These are phyloP conservation scores for Lerema accius DNA, from an alignment of 1,140 invertebrate genomes.

Conservation along the genomic window DNA sequence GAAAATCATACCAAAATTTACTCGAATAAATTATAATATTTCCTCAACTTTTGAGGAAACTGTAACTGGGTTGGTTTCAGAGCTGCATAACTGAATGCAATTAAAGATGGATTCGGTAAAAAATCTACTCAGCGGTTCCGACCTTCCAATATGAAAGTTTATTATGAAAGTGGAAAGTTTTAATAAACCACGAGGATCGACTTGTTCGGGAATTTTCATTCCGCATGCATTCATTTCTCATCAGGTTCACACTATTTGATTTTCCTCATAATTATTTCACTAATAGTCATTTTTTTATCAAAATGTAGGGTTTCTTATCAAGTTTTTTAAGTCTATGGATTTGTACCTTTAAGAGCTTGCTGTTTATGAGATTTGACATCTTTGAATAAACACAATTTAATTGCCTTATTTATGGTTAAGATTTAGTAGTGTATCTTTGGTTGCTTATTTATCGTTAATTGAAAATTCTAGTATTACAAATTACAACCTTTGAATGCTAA, in stretches of 20 bases:
- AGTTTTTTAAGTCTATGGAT: too few relatives aligned
- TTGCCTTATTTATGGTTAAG: too few relatives aligned
- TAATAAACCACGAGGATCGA: conserved; percentile 57
- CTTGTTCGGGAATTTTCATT: conserved; percentile 19
- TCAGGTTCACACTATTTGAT: conserved; percentile 35
- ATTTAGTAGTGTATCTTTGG: too few relatives aligned
- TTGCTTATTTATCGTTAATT: too few relatives aligned
- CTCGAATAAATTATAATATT: conserved; percentile 17
- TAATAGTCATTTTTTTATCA: too few relatives aligned
- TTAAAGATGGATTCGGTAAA: conserved; percentile 49
- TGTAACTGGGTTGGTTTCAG: conserved; percentile 38
- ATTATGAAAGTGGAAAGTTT: conserved; percentile 60
- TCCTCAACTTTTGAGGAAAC: conserved; percentile 21
- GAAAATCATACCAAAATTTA: conserved; percentile 8
- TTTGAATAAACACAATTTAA: too few relatives aligned
- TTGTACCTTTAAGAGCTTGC: too few relatives aligned
- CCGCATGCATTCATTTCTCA: background rate
- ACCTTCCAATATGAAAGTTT: conserved; percentile 63
- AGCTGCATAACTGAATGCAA: conserved; percentile 52
- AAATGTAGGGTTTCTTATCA: too few relatives aligned
- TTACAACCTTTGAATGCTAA: too few relatives aligned
- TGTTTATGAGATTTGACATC: too few relatives aligned
- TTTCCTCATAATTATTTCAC: too few relatives aligned
- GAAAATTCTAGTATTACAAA: too few relatives aligned
- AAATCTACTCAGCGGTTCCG: conserved; percentile 53